These are phyloP conservation scores for Aurelia aurita DNA, from an alignment of 30 jellyfish, hydroid and myxozoan species.

Conservation along the genomic window DNA sequence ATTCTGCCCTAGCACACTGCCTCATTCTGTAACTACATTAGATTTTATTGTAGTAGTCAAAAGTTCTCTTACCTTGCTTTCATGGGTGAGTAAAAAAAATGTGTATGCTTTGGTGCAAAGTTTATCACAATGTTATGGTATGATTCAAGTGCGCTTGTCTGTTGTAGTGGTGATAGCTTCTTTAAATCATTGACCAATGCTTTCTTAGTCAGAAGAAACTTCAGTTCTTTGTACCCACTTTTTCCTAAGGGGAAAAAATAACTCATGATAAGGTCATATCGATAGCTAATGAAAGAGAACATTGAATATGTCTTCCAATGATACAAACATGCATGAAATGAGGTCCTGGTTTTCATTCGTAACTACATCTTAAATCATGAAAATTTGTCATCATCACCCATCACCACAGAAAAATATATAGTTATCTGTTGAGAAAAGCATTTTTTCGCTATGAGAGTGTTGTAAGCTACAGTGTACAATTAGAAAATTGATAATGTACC, in stretches of 20 bases:
- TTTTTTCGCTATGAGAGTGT: no score
- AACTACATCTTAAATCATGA: no score
- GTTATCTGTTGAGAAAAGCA: no score
- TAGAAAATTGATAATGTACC: background rate
- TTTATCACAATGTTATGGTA: constrained; percentile 20
- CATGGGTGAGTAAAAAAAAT: constrained; percentile 27
- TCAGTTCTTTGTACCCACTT: constrained; percentile 27
- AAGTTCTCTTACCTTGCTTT: constrained; percentile 9
- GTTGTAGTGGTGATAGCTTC: constrained; percentile 21
- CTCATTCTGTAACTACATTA: background rate
- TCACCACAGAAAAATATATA: no score
- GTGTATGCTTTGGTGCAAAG: constrained; percentile 26
- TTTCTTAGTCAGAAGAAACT: background rate
- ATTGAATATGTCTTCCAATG: no score
- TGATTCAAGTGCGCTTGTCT: constrained; percentile 19
- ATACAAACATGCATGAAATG: no score
- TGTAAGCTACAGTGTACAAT: no score
- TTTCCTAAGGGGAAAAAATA: background rate
- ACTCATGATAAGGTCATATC: no score
- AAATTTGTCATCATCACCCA: no score
- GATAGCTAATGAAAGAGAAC: no score
- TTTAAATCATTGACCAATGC: constrained; percentile 6
- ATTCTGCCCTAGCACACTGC: background rate
- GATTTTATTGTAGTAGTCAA: background rate
- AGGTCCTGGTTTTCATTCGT: no score